Conservation (phyloP, 2,888 invertebrate species). For the Phyllotreta striolata region DNA sequence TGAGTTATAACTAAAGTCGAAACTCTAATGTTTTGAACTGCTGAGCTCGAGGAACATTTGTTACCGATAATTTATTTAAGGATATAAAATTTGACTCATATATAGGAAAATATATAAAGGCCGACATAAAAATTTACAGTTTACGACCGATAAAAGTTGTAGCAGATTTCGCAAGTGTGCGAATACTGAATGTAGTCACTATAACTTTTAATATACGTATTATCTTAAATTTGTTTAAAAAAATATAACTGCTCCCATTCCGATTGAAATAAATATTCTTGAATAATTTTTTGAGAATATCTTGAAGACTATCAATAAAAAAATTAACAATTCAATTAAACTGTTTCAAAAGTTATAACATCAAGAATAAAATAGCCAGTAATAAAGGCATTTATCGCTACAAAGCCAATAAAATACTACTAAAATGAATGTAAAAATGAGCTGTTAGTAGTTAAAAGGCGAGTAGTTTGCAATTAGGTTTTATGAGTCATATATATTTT, state of each 20-base stretch:
- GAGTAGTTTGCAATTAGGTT: neutral
- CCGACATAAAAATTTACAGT: conserved; percentile 26
- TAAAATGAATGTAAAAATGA: conserved; percentile 4
- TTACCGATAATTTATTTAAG: conserved; percentile 30
- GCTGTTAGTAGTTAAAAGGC: conserved; percentile 1
- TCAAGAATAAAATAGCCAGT: neutral
- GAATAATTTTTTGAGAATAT: neutral
- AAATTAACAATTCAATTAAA: neutral
- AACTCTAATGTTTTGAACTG: conserved; percentile 23
- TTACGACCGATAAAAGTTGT: conserved; percentile 25
- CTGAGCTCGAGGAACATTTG: conserved; percentile 27
- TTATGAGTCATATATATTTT: neutral
- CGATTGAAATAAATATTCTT: neutral
- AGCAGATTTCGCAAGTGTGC: conserved; percentile 15
- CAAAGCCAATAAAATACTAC: conserved; percentile 7
- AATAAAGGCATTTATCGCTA: conserved; percentile 7
- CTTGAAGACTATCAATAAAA: neutral
- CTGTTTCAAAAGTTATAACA: conserved; percentile 5
- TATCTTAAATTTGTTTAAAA: conserved; percentile 3
- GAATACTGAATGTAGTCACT: conserved; percentile 8
- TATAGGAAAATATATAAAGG: conserved; percentile 22
- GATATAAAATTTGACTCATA: conserved; percentile 30
- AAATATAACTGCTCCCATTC: too few species aligned
- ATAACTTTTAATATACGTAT: conserved; percentile 14
- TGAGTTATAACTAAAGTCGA: conserved; percentile 22